Percentiles rank a stretch among this genome's conserved stretches.
phyloP scores from a whole-genome alignment of 2,113 vertebrate species.

The Myrmecophaga tridactyla region DNA sequence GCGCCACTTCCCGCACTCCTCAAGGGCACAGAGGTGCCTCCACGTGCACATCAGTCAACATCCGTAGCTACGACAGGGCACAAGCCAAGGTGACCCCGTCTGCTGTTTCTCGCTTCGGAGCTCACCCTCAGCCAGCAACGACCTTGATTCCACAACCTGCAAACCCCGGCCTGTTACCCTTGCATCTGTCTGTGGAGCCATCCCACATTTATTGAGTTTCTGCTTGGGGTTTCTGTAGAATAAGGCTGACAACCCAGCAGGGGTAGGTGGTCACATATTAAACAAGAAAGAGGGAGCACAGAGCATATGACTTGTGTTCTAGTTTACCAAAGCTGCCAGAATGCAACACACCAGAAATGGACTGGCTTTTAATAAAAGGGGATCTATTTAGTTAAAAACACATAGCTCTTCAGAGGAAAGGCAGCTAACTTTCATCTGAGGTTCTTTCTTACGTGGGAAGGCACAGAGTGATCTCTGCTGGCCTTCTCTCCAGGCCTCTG shows the following conservation, averaged over 20 bases:
- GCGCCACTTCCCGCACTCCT: background rate
- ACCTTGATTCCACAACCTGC: background rate
- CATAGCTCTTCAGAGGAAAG: no score
- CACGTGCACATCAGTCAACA: rapidly evolving
- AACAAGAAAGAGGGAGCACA: background rate
- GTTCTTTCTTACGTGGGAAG: no score
- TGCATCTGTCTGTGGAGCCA: background rate
- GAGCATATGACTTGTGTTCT: no score
- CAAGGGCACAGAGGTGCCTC: background rate
- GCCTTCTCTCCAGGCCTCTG: no score
- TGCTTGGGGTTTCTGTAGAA: background rate
- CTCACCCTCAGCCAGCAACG: background rate
- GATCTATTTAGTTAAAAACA: no score
- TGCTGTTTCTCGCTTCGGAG: background rate
- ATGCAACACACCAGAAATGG: no score
- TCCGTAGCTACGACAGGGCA: background rate
- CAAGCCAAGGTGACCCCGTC: background rate
- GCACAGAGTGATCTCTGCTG: no score
- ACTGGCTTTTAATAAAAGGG: no score
- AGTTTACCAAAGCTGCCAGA: no score
- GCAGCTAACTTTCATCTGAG: no score
- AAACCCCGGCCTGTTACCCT: no score
- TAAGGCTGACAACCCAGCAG: background rate
- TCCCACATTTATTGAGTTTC: background rate
- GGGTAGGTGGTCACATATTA: background rate